These are phyloP conservation scores for Noctua fimbriata DNA, from an alignment of 2,888 invertebrate species.

Conservation along the genomic window DNA sequence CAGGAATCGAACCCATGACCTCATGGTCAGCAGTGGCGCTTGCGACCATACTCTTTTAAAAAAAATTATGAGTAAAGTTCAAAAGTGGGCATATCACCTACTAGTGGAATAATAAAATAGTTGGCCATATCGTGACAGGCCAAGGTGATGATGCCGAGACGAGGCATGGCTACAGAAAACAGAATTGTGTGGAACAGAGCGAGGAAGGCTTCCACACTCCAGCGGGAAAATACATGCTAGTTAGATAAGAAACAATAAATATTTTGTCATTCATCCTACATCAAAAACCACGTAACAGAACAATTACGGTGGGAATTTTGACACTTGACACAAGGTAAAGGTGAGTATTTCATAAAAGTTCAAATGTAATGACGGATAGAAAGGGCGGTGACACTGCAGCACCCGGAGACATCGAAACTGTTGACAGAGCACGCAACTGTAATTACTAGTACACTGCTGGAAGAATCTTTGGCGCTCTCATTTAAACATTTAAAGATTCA, in stretches of 20 bases:
- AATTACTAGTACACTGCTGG: not conserved
- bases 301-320: slow-evolving; percentile 27
- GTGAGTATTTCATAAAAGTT: slow-evolving; percentile 55
- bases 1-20: no score
- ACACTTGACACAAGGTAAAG: slow-evolving; percentile 14
- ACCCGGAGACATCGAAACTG: slow-evolving; percentile 22
- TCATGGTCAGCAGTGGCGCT: no score
- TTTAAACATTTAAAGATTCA: not conserved
- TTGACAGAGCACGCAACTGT: slow-evolving; percentile 46
- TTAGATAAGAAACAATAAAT: not conserved
- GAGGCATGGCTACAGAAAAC: no score
- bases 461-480: not conserved
- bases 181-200: not conserved
- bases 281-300: slow-evolving; percentile 4
- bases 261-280: not conserved
- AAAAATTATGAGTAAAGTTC: not conserved
- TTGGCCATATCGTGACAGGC: not conserved
- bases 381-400: slow-evolving; percentile 41
- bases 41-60: no score
- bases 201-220: no score
- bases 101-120: not conserved
- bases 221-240: not conserved
- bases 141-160: not conserved
- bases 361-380: slow-evolving; percentile 62
- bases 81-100: not conserved